phyloP scores from a whole-genome alignment of 2,797 vertebrate genomes.

The Tarsius wallacei region DNA sequence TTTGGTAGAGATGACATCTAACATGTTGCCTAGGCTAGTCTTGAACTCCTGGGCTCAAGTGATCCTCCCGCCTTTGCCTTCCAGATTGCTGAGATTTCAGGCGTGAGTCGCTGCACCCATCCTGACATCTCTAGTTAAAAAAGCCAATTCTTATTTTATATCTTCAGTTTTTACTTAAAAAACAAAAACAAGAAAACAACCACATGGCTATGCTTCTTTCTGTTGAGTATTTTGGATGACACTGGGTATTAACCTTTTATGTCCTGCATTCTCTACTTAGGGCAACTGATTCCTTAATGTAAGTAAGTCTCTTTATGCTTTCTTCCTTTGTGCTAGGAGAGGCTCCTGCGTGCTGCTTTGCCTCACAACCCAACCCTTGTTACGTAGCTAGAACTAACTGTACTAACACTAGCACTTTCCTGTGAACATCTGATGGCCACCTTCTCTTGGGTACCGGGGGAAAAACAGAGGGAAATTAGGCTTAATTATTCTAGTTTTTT shows the following conservation, averaged over 20 bases:
- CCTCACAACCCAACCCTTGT: background rate
- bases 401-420: background rate
- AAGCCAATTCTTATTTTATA: background rate
- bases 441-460: background rate
- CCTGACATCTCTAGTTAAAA: background rate
- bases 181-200: background rate
- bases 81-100: too few relatives aligned
- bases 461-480: conserved; percentile 32
- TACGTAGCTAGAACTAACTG: conserved; percentile 38
- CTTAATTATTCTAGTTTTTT: background rate
- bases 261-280: conserved; percentile 72
- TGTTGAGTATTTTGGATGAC: background rate
- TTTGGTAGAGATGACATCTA: too few relatives aligned
- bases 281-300: conserved; percentile 79
- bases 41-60: too few relatives aligned
- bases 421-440: background rate
- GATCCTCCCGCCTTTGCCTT: too few relatives aligned
- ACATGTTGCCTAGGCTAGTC: too few relatives aligned
- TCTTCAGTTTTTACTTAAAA: background rate
- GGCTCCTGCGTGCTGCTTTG: conserved; percentile 33
- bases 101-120: too few relatives aligned
- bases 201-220: background rate
- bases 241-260: conserved; percentile 57
- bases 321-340: background rate
- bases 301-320: conserved; percentile 77